Base-by-base conservation (phyloP, 1,140 invertebrate genomes). In the Venustaconcha ellipsiformis region DNA sequence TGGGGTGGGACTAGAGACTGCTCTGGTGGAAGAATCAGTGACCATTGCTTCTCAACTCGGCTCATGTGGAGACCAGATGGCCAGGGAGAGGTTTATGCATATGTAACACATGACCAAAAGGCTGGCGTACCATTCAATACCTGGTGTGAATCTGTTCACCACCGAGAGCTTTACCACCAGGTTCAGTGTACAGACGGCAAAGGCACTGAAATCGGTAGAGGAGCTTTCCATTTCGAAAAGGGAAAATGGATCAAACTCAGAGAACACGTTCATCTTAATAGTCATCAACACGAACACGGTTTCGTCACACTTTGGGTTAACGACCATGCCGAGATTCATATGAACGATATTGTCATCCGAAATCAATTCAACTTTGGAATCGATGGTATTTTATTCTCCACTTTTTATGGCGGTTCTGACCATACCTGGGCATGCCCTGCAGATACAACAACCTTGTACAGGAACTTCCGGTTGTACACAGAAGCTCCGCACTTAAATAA, bases 381-480 rank as follows among this genome's bases (percentile, higher is more conserved):
- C 56, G 78, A 81, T 37, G 83, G 83, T 11, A 79, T 86, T 56
- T 85, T 80, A 74, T 87, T 87, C 70, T 87, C 81, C 1, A 85
- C 84, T 3, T 87, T 87, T 70, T 87, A 83, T 62, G 85, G 83
- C 14, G 85, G 85, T 15, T 48, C 62, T 37, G 78, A 79, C 67
- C 18, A 17, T 11, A 65, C 20, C 17, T 86, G 82, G 82, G 80
- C 79, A 2, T 75, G 83, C 14, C 77, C 78, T 4, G 57, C 23
- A 14, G 80, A 82, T 62, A 83, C 81, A 14, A 83, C 81, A 67
- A 80, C 84, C 2, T 59, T 78, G 18, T 83, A 73, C 72, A 64
- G 76, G 57, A 80, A 83, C 68, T 82, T 83, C 57, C 23, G 62
- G 3, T 59, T 75, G 5, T 69, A 67, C 26, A 63, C 73, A 5